Conservation (phyloP, 2,797 vertebrate species). For the Synanceia verrucosa region DNA sequence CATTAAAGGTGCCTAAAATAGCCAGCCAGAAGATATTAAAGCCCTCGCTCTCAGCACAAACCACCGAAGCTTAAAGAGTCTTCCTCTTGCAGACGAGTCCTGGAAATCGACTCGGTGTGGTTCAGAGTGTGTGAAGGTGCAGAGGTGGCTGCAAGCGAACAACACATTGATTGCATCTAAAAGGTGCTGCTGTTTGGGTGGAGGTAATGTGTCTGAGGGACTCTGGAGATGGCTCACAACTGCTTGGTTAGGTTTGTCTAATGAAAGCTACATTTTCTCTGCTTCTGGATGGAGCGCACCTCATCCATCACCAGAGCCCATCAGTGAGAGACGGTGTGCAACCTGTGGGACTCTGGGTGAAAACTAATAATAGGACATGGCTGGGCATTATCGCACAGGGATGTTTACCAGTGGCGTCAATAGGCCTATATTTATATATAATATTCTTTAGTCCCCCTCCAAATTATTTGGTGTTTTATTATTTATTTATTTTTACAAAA, state of each 20-base stretch:
- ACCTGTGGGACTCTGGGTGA: constrained; percentile 45
- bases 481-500: too few species aligned
- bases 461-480: too few species aligned
- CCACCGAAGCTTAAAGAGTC: constrained; percentile 24
- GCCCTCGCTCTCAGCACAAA: constrained; percentile 24
- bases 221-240: constrained; percentile 39
- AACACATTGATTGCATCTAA: constrained; percentile 47
- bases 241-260: constrained; percentile 52
- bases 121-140: constrained; percentile 48
- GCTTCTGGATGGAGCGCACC: constrained; percentile 33
- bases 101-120: constrained; percentile 54
- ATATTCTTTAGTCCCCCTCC: too few species aligned
- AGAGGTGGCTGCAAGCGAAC: constrained; percentile 44
- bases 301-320: constrained; percentile 64
- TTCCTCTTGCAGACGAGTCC: constrained; percentile 14
- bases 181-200: constrained; percentile 43
- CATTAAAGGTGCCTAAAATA: constrained; percentile 25
- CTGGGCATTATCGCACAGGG: constrained; percentile 20
- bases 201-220: constrained; percentile 49
- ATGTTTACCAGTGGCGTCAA: too few species aligned
- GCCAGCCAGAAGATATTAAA: constrained; percentile 18
- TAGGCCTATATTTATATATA: too few species aligned
- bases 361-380: constrained; percentile 51
- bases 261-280: constrained; percentile 66
- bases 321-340: constrained; percentile 22